Percentiles rank a stretch among this genome's conserved stretches.
Conservation (phyloP, 2,113 vertebrate species). For the Aphyosemion australe region DNA sequence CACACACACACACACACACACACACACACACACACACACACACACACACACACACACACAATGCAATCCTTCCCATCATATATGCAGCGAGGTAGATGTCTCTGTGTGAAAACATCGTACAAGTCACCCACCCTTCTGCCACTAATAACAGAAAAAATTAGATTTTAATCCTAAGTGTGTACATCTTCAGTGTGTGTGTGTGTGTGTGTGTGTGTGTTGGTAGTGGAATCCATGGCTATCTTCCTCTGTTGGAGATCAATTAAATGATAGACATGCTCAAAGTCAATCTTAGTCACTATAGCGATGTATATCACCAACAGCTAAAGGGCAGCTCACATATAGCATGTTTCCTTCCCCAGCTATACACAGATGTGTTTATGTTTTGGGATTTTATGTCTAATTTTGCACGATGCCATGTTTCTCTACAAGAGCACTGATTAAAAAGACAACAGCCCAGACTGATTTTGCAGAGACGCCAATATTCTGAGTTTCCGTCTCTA, state of each 20-base stretch:
- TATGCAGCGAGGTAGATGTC: slow-evolving; percentile 43
- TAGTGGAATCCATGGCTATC: slow-evolving; percentile 19
- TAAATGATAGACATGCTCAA: slow-evolving; percentile 57
- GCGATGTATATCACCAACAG: slow-evolving; percentile 10
- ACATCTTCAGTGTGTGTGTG: background rate
- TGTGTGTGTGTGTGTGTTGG: slow-evolving; percentile 3
- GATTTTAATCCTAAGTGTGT: slow-evolving; percentile 48
- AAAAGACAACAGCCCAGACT: background rate
- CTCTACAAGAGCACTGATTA: background rate
- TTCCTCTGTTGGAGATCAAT: slow-evolving; percentile 52
- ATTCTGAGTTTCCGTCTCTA: background rate
- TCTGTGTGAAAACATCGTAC: slow-evolving; percentile 12
- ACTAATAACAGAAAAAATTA: slow-evolving; percentile 49
- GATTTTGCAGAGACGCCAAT: slow-evolving; percentile 1
- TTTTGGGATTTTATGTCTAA: background rate
- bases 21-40: slow-evolving; percentile 15
- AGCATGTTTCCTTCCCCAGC: background rate
- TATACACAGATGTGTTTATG: background rate
- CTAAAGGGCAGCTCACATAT: background rate
- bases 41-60: slow-evolving; percentile 19
- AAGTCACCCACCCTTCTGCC: slow-evolving; percentile 48
- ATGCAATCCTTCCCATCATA: slow-evolving; percentile 29
- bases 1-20: slow-evolving; percentile 37
- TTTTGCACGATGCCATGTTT: background rate
- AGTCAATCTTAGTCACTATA: slow-evolving; percentile 27